phyloP scores from a whole-genome alignment of 2,113 vertebrate species.

The Fregata magnificens region DNA sequence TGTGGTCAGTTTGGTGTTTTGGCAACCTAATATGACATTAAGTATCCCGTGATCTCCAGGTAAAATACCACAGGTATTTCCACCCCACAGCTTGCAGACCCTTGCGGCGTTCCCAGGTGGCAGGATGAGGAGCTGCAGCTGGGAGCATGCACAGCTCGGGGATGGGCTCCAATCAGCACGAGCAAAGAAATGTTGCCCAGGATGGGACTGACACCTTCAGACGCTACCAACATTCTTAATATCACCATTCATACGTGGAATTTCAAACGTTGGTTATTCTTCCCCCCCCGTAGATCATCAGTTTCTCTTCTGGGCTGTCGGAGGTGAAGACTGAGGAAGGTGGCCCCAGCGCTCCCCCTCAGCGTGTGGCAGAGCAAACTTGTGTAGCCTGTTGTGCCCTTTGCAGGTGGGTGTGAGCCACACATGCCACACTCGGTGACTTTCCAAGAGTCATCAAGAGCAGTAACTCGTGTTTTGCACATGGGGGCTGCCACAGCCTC shows the following conservation, averaged over 20 bases:
- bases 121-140: background rate
- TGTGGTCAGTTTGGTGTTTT: background rate
- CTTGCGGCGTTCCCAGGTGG: background rate
- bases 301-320: background rate
- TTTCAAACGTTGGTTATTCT: background rate
- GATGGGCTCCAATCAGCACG: background rate
- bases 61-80: background rate
- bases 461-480: too few relatives aligned
- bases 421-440: accelerated
- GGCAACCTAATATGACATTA: too few relatives aligned
- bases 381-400: background rate
- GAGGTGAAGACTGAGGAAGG: background rate
- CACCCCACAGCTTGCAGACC: background rate
- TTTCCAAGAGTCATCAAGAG: background rate
- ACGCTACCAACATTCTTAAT: too few relatives aligned
- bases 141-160: background rate
- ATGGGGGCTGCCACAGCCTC: background rate
- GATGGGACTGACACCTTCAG: background rate
- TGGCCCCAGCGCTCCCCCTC: background rate
- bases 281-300: background rate
- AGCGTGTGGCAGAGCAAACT: too few relatives aligned
- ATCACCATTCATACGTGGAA: too few relatives aligned
- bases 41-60: too few relatives aligned
- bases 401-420: background rate
- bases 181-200: background rate